Conservation (phyloP, 2,797 vertebrate genomes). For the Macropodus opercularis region DNA sequence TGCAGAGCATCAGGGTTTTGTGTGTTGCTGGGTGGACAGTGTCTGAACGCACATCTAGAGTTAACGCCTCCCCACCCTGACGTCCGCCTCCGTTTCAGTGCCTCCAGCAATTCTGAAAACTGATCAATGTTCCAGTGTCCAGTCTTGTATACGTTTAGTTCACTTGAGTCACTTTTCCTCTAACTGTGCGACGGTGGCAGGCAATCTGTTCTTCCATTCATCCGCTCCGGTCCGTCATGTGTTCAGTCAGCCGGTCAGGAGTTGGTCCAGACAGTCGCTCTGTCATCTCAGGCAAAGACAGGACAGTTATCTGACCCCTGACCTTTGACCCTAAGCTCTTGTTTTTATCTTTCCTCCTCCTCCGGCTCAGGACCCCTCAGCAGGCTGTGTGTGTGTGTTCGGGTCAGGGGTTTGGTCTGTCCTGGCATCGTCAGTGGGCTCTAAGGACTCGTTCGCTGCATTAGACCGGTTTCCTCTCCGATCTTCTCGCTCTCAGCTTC, state of each 20-base stretch:
- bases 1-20: not conserved
- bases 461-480: conserved; percentile 61
- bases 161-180: conserved; percentile 29
- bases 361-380: conserved; percentile 26
- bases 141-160: conserved; percentile 17
- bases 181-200: conserved; percentile 22
- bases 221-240: conserved; percentile 22
- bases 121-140: conserved; percentile 13
- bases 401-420: conserved; percentile 65
- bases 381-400: conserved; percentile 49
- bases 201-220: not conserved
- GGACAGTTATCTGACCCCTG: conserved; percentile 64
- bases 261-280: conserved; percentile 52
- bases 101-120: conserved; percentile 7
- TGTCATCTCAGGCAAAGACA: conserved; percentile 71
- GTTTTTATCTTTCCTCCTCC: conserved; percentile 38
- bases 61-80: not conserved
- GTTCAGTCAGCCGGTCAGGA: conserved; percentile 25
- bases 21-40: not conserved
- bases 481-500: conserved; percentile 42
- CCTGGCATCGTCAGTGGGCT: conserved; percentile 59
- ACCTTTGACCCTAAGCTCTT: conserved; percentile 53
- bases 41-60: not conserved
- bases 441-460: conserved; percentile 62
- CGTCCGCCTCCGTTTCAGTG: not conserved